These are phyloP conservation scores for Agelas oroides DNA, from an alignment of 37 sponge, comb jelly and placozoan species.

Conservation along the genomic window DNA sequence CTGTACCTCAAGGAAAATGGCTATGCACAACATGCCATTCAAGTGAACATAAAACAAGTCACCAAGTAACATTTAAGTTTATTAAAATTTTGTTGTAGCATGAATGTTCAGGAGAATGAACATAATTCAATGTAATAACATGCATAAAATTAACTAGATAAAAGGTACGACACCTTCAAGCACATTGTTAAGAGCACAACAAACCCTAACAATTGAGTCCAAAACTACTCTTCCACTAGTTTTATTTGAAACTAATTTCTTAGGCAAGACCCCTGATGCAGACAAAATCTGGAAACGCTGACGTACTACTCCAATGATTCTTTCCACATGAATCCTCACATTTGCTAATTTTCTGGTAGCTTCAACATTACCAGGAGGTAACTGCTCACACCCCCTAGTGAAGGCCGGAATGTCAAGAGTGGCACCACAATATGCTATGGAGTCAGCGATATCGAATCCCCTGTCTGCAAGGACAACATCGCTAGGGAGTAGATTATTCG, in stretches of 20 bases:
- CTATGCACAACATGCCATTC: slow-evolving; percentile 32
- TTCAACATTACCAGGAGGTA: slow-evolving; percentile 49
- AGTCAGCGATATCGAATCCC: slow-evolving; percentile 50
- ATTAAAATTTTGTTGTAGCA: background rate
- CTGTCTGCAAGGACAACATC: slow-evolving; percentile 54
- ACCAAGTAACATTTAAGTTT: too few relatives aligned
- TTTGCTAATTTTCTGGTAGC: slow-evolving; percentile 46
- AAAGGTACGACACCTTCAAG: slow-evolving; percentile 50
- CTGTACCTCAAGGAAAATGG: slow-evolving; percentile 50
- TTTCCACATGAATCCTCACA: slow-evolving; percentile 62
- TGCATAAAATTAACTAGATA: background rate
- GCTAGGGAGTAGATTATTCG: slow-evolving; percentile 38
- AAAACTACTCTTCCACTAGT: slow-evolving; percentile 8
- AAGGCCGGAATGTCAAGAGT: slow-evolving; percentile 52
- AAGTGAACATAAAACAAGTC: too few relatives aligned
- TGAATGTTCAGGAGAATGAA: background rate
- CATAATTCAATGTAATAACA: background rate
- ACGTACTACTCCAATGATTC: slow-evolving; percentile 55
- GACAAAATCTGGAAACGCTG: slow-evolving; percentile 49
- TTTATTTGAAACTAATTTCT: slow-evolving; percentile 11
- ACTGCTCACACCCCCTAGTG: slow-evolving; percentile 44
- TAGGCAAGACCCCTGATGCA: slow-evolving; percentile 38
- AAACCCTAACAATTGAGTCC: slow-evolving; percentile 58
- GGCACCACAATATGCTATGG: slow-evolving; percentile 28
- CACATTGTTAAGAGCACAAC: slow-evolving; percentile 65